Evolutionary conservation across 1,140 invertebrate genomes (phyloP).

Genomic region (Magallana angulata): DNA sequence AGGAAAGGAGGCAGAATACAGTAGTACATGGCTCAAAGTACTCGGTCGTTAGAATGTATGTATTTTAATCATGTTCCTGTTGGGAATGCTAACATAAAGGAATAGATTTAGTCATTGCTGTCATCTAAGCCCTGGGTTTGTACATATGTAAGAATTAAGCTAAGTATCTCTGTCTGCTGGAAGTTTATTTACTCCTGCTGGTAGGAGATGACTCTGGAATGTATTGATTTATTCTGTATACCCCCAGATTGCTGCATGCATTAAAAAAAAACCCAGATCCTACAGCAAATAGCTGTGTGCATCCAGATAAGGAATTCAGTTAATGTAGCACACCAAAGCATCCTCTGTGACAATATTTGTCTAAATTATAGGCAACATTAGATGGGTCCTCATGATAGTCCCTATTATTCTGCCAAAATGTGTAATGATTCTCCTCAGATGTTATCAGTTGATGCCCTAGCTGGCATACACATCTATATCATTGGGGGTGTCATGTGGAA

Average conservation of each 20-base stretch:
- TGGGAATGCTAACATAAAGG: no score
- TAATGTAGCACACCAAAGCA: not conserved
- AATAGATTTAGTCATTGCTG: no score
- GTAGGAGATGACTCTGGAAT: not conserved
- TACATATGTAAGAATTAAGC: no score
- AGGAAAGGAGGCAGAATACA: no score
- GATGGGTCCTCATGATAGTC: not conserved
- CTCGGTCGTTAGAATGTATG: no score
- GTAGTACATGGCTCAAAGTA: no score
- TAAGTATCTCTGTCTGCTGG: no score
- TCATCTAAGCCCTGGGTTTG: no score
- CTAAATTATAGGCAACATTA: not conserved
- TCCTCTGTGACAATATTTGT: not conserved
- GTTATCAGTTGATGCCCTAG: not conserved
- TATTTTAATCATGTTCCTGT: no score
- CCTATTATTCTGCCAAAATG: no score
- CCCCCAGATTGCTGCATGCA: not conserved
- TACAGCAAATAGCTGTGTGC: not conserved
- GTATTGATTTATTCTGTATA: conserved; percentile 17
- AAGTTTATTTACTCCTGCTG: no score
- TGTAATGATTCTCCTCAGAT: not conserved
- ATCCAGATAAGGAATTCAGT: not conserved
- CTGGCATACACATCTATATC: not conserved
- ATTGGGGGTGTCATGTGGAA: not conserved
- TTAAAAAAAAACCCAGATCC: no score